These are phyloP conservation scores for Eueides isabella DNA, from an alignment of 1,140 invertebrate genomes.

Conservation along the genomic window DNA sequence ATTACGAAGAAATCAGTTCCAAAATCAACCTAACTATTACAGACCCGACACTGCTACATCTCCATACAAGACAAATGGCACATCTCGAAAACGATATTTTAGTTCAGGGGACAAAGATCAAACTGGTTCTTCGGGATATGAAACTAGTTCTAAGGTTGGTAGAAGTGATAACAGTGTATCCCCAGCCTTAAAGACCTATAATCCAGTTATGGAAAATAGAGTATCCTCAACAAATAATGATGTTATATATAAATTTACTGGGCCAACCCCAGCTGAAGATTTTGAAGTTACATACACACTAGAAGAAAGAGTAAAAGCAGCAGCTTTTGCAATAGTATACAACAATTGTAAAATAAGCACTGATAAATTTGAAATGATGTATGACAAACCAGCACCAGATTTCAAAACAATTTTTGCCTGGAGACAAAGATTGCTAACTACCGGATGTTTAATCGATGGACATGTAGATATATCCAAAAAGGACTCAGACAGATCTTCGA, in stretches of 20 bases:
- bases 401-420: slow-evolving; percentile 79
- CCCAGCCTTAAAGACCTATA: slow-evolving; percentile 47
- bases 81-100: slow-evolving; percentile 57
- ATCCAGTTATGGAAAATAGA: slow-evolving; percentile 78
- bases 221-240: slow-evolving; percentile 77
- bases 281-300: slow-evolving; percentile 75
- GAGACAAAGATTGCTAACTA: slow-evolving; percentile 71
- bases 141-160: slow-evolving; percentile 59
- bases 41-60: slow-evolving; percentile 52
- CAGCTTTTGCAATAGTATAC: slow-evolving; percentile 76
- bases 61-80: slow-evolving; percentile 50
- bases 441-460: slow-evolving; percentile 75
- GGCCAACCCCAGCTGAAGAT: slow-evolving; percentile 58
- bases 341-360: slow-evolving; percentile 75
- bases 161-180: slow-evolving; percentile 51
- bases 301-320: slow-evolving; percentile 71
- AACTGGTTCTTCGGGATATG: slow-evolving; percentile 66
- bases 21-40: slow-evolving; percentile 52
- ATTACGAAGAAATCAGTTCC: slow-evolving; percentile 57
- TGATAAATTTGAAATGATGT: slow-evolving; percentile 71
- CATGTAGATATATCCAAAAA: slow-evolving; percentile 54
- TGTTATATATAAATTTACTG: slow-evolving; percentile 70
- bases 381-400: slow-evolving; percentile 79
- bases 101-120: slow-evolving; percentile 68
- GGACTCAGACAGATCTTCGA: slow-evolving; percentile 27